These are phyloP conservation scores for Graptemys geographica DNA, from an alignment of 2,797 vertebrate genomes.

Conservation along the genomic window DNA sequence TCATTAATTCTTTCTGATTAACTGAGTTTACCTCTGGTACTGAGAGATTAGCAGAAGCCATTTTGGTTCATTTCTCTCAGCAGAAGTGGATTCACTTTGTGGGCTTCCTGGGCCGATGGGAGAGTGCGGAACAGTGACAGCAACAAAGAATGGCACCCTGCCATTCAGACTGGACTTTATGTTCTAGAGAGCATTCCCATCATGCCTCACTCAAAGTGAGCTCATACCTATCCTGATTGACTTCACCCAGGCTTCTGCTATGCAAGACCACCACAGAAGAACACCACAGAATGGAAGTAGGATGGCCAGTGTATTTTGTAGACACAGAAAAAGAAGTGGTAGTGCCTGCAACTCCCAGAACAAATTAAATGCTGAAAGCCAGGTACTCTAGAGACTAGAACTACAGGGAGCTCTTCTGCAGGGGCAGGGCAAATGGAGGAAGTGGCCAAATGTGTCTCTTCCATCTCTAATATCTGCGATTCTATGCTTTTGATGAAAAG, in stretches of 20 bases:
- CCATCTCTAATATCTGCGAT: background rate
- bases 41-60: too few species aligned
- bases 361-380: background rate
- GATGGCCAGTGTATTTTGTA: background rate
- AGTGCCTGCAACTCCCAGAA: too few species aligned
- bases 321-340: background rate
- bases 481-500: background rate
- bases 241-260: background rate
- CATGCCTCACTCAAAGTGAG: accelerated
- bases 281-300: background rate
- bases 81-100: too few species aligned
- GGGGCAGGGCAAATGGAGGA: background rate
- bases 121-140: too few species aligned
- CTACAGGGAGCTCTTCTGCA: background rate
- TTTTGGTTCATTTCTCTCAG: too few species aligned
- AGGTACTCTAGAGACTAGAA: background rate
- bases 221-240: background rate
- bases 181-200: background rate
- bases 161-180: background rate
- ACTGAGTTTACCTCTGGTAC: too few species aligned
- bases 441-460: background rate
- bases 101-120: too few species aligned
- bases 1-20: too few species aligned
- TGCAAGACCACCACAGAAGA: background rate
- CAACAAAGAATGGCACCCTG: background rate